These are phyloP conservation scores for Zenarchopterus dispar DNA, from an alignment of 2,797 vertebrate species.

Conservation along the genomic window DNA sequence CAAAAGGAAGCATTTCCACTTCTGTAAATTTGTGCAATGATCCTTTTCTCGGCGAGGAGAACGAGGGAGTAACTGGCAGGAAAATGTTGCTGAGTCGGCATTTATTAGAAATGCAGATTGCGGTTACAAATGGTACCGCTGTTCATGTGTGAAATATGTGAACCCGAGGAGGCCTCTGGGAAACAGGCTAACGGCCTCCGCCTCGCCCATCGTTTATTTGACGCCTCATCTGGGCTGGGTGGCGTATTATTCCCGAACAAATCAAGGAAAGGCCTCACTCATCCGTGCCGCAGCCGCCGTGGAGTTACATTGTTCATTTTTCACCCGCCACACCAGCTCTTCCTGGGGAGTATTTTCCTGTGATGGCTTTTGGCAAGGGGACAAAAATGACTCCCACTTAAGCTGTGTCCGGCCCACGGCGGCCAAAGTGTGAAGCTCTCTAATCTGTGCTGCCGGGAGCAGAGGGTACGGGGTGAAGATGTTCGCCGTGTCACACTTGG, in stretches of 20 bases:
- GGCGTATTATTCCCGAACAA: constrained; percentile 69
- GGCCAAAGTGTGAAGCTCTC: neutral
- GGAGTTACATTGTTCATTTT: constrained; percentile 32
- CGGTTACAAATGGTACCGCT: too few relatives aligned
- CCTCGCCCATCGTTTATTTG: constrained; percentile 39
- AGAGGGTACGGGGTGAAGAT: neutral
- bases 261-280: constrained; percentile 62
- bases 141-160: too few relatives aligned
- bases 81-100: too few relatives aligned
- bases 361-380: neutral
- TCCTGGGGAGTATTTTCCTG: constrained; percentile 50
- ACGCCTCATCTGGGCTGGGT: constrained; percentile 24
- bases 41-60: too few relatives aligned
- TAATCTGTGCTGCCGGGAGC: neutral
- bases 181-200: constrained; percentile 37
- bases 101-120: too few relatives aligned
- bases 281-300: constrained; percentile 14
- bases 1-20: too few relatives aligned
- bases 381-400: constrained; percentile 28
- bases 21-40: too few relatives aligned
- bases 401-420: constrained; percentile 1
- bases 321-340: constrained; percentile 23
- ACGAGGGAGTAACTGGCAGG: too few relatives aligned
- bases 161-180: constrained; percentile 26
- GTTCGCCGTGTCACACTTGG: neutral